A percentile compares a stretch with the other conserved stretches of the same genome.
phyloP scores from a whole-genome alignment of 2,888 invertebrate genomes.

The Carabus problematicus region DNA sequence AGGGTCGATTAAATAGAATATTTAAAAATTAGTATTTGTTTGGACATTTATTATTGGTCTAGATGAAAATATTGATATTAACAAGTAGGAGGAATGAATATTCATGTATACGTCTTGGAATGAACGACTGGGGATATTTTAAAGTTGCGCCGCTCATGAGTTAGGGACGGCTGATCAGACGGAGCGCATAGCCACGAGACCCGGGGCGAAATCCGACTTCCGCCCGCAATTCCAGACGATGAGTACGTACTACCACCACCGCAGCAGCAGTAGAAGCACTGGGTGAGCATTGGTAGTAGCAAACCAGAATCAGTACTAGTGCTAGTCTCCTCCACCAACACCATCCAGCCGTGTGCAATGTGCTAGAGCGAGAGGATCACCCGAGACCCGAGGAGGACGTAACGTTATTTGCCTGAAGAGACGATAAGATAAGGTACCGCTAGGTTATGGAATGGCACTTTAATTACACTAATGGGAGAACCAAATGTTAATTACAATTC shows the following conservation, averaged over 20 bases:
- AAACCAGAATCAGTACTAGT: not conserved
- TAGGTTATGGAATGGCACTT: constrained; percentile 72
- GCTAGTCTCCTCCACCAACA: not conserved
- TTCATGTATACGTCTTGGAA: too few relatives aligned
- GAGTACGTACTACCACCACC: not conserved
- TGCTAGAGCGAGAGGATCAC: constrained; percentile 7
- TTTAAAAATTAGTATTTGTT: too few relatives aligned
- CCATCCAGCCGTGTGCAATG: constrained; percentile 22
- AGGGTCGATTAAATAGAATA: too few relatives aligned
- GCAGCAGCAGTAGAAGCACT: constrained; percentile 4
- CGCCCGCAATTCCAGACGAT: not conserved
- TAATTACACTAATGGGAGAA: constrained; percentile 81
- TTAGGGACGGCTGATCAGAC: not conserved
- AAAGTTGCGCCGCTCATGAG: not conserved
- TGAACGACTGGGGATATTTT: too few relatives aligned
- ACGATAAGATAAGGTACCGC: constrained; percentile 60
- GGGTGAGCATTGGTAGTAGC: constrained; percentile 1
- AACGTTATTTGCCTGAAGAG: constrained; percentile 52
- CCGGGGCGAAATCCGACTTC: constrained; percentile 11
- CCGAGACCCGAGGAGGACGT: constrained; percentile 42
- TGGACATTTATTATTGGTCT: too few relatives aligned
- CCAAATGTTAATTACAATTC: constrained; percentile 78
- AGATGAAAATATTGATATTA: too few relatives aligned
- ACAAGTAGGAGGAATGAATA: too few relatives aligned
- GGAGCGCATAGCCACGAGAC: not conserved